Percentiles rank a stretch among this genome's conserved stretches.
Conservation (phyloP, 2,888 invertebrate genomes). For the Lottia gigantea region DNA sequence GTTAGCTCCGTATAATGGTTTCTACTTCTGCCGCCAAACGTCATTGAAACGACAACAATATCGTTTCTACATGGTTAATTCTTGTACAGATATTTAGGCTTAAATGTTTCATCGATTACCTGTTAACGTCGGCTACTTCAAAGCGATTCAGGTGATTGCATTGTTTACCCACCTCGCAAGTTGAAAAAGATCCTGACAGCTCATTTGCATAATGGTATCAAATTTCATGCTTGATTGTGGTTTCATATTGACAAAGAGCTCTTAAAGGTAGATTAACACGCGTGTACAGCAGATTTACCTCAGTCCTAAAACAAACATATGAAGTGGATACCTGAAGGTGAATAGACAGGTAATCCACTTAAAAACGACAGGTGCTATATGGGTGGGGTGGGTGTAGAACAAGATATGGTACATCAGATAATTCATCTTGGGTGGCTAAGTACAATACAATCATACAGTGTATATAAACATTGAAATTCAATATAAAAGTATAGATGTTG, state of each 20-base stretch:
- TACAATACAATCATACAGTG: too few relatives aligned
- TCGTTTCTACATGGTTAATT: background rate
- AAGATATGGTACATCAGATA: too few relatives aligned
- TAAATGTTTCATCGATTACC: conserved; percentile 11
- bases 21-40: background rate
- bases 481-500: too few relatives aligned
- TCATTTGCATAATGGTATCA: conserved; percentile 10
- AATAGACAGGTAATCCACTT: conserved; percentile 9
- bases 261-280: conserved; percentile 8
- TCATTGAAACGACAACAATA: background rate
- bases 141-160: conserved; percentile 11
- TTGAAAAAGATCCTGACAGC: conserved; percentile 10
- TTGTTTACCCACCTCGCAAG: conserved; percentile 11
- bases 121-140: conserved; percentile 11
- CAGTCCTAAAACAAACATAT: conserved; percentile 1
- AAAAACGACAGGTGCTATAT: conserved; percentile 4
- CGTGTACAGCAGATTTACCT: conserved; percentile 8
- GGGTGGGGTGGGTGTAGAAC: conserved; percentile 3
- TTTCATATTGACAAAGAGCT: conserved; percentile 8
- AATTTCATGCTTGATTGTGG: conserved; percentile 11
- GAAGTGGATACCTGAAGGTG: conserved; percentile 6
- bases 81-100: conserved; percentile 10
- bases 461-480: too few relatives aligned
- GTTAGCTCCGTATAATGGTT: background rate
- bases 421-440: background rate